Conservation (phyloP, 2,888 invertebrate species). For the Hecatera dysodea region DNA sequence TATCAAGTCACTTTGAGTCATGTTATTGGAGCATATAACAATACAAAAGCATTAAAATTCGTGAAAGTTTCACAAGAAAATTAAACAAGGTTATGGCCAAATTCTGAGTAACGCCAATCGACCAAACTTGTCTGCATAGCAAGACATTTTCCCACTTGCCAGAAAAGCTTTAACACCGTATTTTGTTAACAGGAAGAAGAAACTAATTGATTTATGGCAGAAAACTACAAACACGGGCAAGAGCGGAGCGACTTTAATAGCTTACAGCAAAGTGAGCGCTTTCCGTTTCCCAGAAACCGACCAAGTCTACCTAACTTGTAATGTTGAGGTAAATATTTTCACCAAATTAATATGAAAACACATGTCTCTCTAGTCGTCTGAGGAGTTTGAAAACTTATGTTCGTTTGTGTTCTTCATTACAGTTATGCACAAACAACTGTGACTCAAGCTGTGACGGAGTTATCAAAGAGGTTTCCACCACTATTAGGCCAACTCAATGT, state of each 20-base stretch:
- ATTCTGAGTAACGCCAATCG: background rate
- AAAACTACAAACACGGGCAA: conserved; percentile 91
- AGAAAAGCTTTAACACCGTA: too few species aligned
- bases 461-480: conserved; percentile 79
- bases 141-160: too few species aligned
- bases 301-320: conserved; percentile 94
- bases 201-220: conserved; percentile 92
- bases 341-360: background rate
- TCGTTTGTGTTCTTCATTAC: conserved; percentile 60
- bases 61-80: background rate
- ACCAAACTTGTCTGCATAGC: too few species aligned
- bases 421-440: conserved; percentile 85
- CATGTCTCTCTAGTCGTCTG: background rate
- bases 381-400: background rate
- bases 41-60: too few species aligned
- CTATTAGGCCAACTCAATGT: conserved; percentile 75
- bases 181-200: conserved; percentile 89
- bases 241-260: conserved; percentile 92
- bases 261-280: conserved; percentile 93
- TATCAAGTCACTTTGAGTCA: too few species aligned
- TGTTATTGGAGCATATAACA: too few species aligned
- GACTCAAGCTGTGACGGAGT: conserved; percentile 81
- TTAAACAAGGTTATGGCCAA: background rate
- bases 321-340: conserved; percentile 91
- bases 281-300: conserved; percentile 94